phyloP scores from a whole-genome alignment of 2,797 vertebrate genomes.

The Clamator glandarius region DNA sequence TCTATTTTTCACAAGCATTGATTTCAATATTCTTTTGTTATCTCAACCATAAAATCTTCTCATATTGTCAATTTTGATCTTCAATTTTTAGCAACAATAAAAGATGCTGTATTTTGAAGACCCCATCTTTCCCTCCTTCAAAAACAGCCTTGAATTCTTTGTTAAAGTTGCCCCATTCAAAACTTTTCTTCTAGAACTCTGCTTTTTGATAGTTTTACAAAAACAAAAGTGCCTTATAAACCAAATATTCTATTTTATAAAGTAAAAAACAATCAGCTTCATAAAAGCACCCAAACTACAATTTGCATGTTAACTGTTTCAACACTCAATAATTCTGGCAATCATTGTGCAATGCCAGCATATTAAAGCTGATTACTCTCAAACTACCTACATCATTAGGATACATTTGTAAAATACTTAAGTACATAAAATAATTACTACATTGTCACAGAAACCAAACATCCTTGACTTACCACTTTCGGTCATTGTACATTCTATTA shows the following conservation, averaged over 20 bases:
- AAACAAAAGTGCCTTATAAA: neutral
- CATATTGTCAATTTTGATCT: neutral
- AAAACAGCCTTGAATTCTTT: neutral
- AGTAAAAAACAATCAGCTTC: neutral
- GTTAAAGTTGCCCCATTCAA: neutral
- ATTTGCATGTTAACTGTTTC: neutral
- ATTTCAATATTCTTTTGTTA: neutral
- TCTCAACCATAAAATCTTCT: neutral
- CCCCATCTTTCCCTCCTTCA: neutral
- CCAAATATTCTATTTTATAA: neutral
- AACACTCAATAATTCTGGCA: neutral
- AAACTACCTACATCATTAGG: neutral
- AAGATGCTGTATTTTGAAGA: neutral
- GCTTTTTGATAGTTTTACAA: neutral
- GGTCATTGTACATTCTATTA: conserved; percentile 91
- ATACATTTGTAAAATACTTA: neutral
- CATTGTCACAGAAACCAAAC: neutral
- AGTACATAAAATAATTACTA: neutral
- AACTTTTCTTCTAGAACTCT: neutral
- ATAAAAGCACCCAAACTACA: neutral
- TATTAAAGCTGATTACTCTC: neutral
- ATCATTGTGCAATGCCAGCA: neutral
- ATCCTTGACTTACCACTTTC: conserved; percentile 84
- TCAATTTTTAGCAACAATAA: neutral
- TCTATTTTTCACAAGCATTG: neutral